Conservation (phyloP, 2,888 invertebrate species). For the Fabriciana adippe region DNA sequence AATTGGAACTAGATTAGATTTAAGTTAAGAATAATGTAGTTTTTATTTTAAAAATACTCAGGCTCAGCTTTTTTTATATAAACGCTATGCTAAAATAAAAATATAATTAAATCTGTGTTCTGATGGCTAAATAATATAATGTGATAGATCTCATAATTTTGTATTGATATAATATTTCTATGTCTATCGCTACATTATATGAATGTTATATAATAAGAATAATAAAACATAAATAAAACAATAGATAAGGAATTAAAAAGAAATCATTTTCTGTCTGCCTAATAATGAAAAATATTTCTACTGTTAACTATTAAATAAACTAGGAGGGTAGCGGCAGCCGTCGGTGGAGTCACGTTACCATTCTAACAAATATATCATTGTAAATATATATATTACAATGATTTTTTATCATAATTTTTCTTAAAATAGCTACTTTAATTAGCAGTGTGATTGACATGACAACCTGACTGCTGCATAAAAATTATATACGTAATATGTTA, state of each 20-base stretch:
- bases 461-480: conserved; percentile 59
- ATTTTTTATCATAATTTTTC: conserved; percentile 32
- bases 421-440: conserved; percentile 22
- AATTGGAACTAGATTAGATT: conserved; percentile 88
- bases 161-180: conserved; percentile 7
- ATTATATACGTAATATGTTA: conserved; percentile 23
- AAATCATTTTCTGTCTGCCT: conserved; percentile 2
- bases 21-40: background rate
- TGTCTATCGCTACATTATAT: conserved; percentile 1
- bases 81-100: background rate
- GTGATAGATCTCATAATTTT: conserved; percentile 17
- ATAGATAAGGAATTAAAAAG: background rate
- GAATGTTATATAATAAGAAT: background rate
- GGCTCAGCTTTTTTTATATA: conserved; percentile 1
- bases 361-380: conserved; percentile 46
- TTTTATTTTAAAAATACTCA: conserved; percentile 6
- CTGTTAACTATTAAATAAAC: conserved; percentile 31
- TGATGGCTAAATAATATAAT: background rate
- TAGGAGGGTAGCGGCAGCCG: conserved; percentile 66
- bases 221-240: conserved; percentile 2
- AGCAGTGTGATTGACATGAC: conserved; percentile 48
- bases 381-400: conserved; percentile 34
- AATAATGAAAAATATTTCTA: conserved; percentile 20
- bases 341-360: conserved; percentile 81
- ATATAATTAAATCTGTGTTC: background rate